phyloP scores from a whole-genome alignment of 2,113 vertebrate genomes.

The Meles meles region DNA sequence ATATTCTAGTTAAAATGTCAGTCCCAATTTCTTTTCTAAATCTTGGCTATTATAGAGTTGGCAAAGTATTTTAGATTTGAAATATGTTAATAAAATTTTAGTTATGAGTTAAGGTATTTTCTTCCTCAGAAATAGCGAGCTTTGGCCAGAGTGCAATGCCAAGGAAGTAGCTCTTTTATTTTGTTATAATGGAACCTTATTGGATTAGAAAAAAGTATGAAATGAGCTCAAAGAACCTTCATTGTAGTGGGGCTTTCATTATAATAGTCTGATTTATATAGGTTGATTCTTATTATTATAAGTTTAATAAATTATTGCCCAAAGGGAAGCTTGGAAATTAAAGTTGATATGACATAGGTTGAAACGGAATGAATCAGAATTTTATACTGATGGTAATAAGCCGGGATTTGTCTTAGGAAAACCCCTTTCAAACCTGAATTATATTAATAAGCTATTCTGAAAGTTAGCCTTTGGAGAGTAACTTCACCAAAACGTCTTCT shows the following conservation, averaged over 20 bases:
- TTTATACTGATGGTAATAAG: slow-evolving; percentile 55
- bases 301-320: slow-evolving; percentile 73
- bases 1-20: slow-evolving; percentile 80
- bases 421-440: slow-evolving; percentile 25
- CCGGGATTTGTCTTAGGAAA: slow-evolving; percentile 60
- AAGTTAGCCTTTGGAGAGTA: slow-evolving; percentile 18
- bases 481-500: background rate
- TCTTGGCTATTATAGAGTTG: slow-evolving; percentile 75
- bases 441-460: slow-evolving; percentile 28
- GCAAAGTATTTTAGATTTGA: slow-evolving; percentile 74
- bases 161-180: slow-evolving; percentile 62
- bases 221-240: slow-evolving; percentile 56
- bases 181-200: slow-evolving; percentile 59
- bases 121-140: slow-evolving; percentile 58
- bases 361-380: slow-evolving; percentile 66
- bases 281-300: slow-evolving; percentile 60
- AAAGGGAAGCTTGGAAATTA: slow-evolving; percentile 72
- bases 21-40: slow-evolving; percentile 74
- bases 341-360: slow-evolving; percentile 61
- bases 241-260: slow-evolving; percentile 41
- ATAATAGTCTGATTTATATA: slow-evolving; percentile 48
- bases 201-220: slow-evolving; percentile 50
- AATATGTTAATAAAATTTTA: slow-evolving; percentile 77
- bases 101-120: slow-evolving; percentile 75
- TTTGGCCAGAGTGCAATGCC: slow-evolving; percentile 41